Percentiles rank a stretch among this genome's conserved stretches.
phyloP scores from a whole-genome alignment of 2,113 vertebrate genomes.

The Picathartes gymnocephalus region DNA sequence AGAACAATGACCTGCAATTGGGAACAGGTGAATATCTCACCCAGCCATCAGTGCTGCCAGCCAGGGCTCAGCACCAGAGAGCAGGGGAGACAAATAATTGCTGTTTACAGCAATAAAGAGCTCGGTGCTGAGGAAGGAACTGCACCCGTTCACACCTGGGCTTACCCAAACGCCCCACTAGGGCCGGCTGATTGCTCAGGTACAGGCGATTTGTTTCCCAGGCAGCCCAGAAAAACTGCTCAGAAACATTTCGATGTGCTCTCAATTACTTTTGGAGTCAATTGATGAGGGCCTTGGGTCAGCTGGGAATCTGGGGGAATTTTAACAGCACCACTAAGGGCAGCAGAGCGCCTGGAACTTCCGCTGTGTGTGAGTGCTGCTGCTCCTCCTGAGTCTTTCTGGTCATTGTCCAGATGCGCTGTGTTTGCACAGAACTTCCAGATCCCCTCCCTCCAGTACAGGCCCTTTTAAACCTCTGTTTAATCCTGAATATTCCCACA shows the following conservation, averaged over 20 bases:
- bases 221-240: not conserved
- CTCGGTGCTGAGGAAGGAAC: not conserved
- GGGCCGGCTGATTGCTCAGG: not conserved
- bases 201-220: not conserved
- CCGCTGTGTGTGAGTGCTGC: not conserved
- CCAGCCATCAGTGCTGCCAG: not conserved
- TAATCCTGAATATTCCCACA: not conserved
- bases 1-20: not conserved
- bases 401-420: not conserved
- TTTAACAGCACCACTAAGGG: not conserved
- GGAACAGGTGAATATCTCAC: not conserved
- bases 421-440: not conserved
- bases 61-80: not conserved
- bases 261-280: not conserved
- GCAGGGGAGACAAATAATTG: not conserved
- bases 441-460: not conserved
- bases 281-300: not conserved
- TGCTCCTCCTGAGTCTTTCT: not conserved
- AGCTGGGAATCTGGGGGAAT: not conserved
- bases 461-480: not conserved
- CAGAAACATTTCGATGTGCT: not conserved
- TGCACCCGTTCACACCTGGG: not conserved
- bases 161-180: not conserved
- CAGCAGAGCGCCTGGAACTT: not conserved
- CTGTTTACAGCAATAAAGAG: not conserved